phyloP scores from a whole-genome alignment of 2,797 vertebrate species.

The Propithecus deckenii region DNA sequence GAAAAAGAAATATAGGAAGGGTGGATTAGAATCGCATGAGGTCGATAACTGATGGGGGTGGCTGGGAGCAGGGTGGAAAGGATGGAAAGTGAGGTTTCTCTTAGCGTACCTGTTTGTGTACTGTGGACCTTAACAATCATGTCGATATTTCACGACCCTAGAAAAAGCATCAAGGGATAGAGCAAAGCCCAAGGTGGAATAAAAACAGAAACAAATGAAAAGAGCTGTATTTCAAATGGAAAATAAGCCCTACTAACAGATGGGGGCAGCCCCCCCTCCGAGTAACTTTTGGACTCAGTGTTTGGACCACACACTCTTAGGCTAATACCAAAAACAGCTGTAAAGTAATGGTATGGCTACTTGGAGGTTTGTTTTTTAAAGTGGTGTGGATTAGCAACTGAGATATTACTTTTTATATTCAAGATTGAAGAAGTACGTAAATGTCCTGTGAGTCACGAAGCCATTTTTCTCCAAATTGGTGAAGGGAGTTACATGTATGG shows the following conservation, averaged over 20 bases:
- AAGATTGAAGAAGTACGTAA: neutral
- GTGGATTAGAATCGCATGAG: neutral
- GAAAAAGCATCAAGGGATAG: neutral
- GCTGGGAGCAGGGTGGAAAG: too few relatives aligned
- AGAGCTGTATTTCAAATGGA: neutral
- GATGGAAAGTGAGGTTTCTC: neutral
- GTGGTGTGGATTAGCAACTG: neutral
- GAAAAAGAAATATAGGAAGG: neutral
- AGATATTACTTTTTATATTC: neutral
- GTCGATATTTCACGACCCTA: neutral
- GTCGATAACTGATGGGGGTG: neutral
- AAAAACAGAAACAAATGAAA: neutral
- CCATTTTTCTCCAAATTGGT: neutral
- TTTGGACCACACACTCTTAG: neutral
- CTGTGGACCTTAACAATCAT: constrained; percentile 18
- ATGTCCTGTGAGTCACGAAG: neutral
- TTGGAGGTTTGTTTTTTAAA: neutral
- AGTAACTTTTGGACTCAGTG: too few relatives aligned
- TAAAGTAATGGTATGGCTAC: neutral
- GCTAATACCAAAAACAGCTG: neutral
- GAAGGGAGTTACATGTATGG: neutral
- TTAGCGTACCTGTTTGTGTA: neutral
- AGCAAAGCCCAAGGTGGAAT: neutral
- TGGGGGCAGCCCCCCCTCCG: neutral
- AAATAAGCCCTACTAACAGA: neutral